phyloP scores from a whole-genome alignment of 1,140 invertebrate species.

The Ruditapes philippinarum region DNA sequence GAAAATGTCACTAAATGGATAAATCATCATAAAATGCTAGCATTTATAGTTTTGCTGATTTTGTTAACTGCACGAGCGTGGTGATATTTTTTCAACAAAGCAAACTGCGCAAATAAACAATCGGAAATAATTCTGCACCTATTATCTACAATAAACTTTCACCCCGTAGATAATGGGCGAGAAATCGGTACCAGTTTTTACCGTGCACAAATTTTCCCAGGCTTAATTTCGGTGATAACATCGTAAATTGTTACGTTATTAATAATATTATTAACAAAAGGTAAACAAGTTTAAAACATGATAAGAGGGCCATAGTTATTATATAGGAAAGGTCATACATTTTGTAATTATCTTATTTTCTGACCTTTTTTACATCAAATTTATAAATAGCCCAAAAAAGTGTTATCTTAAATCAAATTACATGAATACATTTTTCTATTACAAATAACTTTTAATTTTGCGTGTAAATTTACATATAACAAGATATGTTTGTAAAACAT shows the following conservation, averaged over 20 bases:
- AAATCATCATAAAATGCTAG: background rate
- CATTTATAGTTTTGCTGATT: background rate
- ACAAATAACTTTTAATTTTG: too few relatives aligned
- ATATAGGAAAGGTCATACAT: too few relatives aligned
- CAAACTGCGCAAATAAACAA: background rate
- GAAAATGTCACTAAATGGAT: background rate
- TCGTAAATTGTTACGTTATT: background rate
- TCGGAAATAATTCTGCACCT: background rate
- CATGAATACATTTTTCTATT: too few relatives aligned
- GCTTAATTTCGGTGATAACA: background rate
- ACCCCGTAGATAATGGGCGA: background rate
- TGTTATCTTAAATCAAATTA: too few relatives aligned
- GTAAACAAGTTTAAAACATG: background rate
- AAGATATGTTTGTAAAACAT: too few relatives aligned
- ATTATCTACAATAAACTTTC: background rate
- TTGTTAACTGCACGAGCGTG: too few relatives aligned
- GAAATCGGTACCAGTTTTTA: constrained; percentile 1
- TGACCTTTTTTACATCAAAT: too few relatives aligned
- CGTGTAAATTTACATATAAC: too few relatives aligned
- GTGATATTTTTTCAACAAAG: too few relatives aligned
- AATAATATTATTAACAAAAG: background rate
- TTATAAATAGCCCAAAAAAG: too few relatives aligned
- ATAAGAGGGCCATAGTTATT: too few relatives aligned
- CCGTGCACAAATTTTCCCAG: background rate
- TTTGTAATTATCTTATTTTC: too few relatives aligned